Percentiles rank a stretch among this genome's conserved stretches.
These are phyloP conservation scores for Dryadula phaetusa DNA, from an alignment of 2,888 invertebrate species.

Conservation along the genomic window DNA sequence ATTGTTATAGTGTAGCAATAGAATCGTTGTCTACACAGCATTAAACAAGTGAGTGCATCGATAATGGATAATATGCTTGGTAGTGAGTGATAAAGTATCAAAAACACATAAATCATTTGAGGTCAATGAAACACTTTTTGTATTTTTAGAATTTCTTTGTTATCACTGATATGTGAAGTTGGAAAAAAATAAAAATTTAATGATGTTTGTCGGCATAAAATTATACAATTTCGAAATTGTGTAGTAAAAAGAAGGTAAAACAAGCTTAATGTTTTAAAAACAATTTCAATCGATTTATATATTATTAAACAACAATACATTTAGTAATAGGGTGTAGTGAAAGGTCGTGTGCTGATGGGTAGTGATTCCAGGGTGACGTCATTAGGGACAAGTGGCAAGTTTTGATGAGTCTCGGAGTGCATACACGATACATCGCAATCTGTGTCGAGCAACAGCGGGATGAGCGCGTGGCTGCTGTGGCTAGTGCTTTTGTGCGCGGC, in stretches of 20 bases:
- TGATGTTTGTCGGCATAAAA: too few relatives aligned
- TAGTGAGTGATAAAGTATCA: conserved; percentile 30
- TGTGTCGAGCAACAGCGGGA: conserved; percentile 66
- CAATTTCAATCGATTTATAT: not conserved
- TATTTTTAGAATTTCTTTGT: too few relatives aligned
- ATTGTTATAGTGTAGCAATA: not conserved
- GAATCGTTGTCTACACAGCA: conserved; percentile 1
- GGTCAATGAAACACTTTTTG: conserved; percentile 1
- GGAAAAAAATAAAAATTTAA: too few relatives aligned
- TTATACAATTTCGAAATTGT: too few relatives aligned
- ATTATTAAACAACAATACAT: conserved; percentile 24
- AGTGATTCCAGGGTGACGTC: conserved; percentile 35
- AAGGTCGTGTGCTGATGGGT: conserved; percentile 25
- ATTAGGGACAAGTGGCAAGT: conserved; percentile 25
- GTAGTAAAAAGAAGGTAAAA: too few relatives aligned
- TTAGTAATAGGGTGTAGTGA: conserved; percentile 28
- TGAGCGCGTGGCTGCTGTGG: conserved; percentile 71
- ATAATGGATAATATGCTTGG: conserved; percentile 22
- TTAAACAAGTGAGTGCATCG: conserved; percentile 5
- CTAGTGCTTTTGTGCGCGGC: conserved; percentile 58
- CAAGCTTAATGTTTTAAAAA: not conserved
- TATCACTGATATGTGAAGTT: too few relatives aligned
- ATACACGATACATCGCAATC: conserved; percentile 50
- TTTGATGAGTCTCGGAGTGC: conserved; percentile 9
- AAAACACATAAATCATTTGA: conserved; percentile 6